Conservation (phyloP, 2,113 vertebrate species). For the Girardinichthys multiradiatus region DNA sequence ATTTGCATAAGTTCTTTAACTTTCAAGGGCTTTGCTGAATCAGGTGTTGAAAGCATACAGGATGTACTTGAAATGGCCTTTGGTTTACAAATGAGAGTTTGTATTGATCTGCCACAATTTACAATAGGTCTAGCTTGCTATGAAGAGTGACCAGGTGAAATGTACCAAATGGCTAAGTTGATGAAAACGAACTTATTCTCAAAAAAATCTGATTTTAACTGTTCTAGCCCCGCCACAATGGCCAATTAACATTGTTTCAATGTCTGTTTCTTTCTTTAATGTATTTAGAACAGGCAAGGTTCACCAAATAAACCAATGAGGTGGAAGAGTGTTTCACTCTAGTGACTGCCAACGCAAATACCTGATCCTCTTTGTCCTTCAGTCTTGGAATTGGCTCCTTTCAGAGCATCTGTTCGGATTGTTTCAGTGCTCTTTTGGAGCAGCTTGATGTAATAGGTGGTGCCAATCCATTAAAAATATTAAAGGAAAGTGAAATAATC, state of each 20-base stretch:
- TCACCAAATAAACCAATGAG: not conserved
- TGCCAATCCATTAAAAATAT: not conserved
- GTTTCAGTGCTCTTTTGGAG: not conserved
- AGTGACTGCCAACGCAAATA: not conserved
- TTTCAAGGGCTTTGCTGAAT: constrained; percentile 21
- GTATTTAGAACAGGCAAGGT: not conserved
- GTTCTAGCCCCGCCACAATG: not conserved
- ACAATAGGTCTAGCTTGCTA: not conserved
- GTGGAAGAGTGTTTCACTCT: not conserved
- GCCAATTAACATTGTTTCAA: no score
- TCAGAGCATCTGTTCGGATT: not conserved
- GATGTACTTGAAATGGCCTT: constrained; percentile 29
- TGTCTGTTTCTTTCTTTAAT: not conserved
- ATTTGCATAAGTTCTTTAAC: constrained; percentile 20
- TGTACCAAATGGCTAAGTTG: not conserved
- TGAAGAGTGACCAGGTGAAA: not conserved
- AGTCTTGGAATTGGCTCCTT: not conserved
- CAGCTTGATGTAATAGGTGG: not conserved
- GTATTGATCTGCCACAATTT: constrained; percentile 3
- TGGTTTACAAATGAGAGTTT: constrained; percentile 8
- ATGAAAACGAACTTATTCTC: not conserved
- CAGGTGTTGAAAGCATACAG: constrained; percentile 3
- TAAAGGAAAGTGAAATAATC: not conserved
- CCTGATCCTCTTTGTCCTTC: not conserved
- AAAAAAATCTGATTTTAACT: no score